These are phyloP conservation scores for Sakesphorus luctuosus DNA, from an alignment of 2,113 vertebrate genomes.

Conservation along the genomic window DNA sequence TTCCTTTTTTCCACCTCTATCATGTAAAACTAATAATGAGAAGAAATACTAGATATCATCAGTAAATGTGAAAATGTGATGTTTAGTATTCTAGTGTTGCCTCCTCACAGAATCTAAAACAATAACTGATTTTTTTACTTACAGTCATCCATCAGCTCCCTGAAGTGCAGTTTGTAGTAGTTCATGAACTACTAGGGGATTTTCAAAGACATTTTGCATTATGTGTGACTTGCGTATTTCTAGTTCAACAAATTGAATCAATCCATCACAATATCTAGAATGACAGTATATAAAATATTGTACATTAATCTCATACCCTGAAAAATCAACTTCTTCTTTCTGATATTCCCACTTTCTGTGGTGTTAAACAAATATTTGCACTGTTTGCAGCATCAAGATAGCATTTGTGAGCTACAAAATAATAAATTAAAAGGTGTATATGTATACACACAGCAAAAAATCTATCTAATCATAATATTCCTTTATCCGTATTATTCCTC, in stretches of 20 bases:
- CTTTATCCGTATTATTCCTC: neutral
- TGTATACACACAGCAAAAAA: neutral
- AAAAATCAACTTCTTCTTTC: neutral
- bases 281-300: neutral
- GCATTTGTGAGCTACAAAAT: neutral
- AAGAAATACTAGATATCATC: neutral
- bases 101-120: neutral
- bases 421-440: neutral
- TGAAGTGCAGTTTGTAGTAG: neutral
- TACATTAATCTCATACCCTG: neutral
- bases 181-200: neutral
- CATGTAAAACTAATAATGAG: neutral
- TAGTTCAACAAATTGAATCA: constrained; percentile 1
- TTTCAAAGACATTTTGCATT: constrained; percentile 3
- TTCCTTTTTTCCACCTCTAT: too few relatives aligned
- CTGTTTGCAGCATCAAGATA: neutral
- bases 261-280: neutral
- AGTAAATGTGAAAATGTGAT: neutral
- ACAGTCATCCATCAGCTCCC: neutral
- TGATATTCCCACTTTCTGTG: neutral
- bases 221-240: neutral
- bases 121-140: neutral
- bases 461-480: neutral
- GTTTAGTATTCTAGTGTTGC: neutral
- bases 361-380: neutral